Evolutionary conservation across 2,113 vertebrate species (phyloP).

Genomic region (Dermatemys mawii): DNA sequence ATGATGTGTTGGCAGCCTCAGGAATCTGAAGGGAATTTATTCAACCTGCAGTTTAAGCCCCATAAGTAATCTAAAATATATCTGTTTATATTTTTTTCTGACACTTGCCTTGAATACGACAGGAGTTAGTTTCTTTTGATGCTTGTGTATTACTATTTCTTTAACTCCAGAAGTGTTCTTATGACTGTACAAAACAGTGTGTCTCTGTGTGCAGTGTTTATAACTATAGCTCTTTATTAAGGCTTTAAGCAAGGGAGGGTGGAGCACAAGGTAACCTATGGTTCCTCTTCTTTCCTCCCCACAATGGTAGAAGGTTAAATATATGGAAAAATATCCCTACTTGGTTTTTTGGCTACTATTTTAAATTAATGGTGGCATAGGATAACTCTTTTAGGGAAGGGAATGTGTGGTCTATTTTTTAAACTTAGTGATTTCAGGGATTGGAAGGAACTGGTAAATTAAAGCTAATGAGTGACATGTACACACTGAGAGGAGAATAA

Average conservation of each 20-base stretch:
- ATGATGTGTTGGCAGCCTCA: neutral
- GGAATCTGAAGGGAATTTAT: neutral
- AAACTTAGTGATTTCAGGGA: neutral
- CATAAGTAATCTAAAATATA: neutral
- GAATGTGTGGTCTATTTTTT: neutral
- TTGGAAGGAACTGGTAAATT: neutral
- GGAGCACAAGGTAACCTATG: neutral
- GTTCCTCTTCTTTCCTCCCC: too few species aligned
- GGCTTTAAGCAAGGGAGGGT: neutral
- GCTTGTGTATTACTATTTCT: neutral
- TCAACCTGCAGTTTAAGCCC: neutral
- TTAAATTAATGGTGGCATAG: neutral
- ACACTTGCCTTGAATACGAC: neutral
- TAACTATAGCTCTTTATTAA: neutral
- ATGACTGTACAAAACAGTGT: neutral
- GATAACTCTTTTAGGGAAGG: neutral
- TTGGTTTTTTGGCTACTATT: neutral
- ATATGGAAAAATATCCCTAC: neutral
- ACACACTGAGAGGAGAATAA: neutral
- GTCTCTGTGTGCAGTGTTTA: neutral
- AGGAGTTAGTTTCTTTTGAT: neutral
- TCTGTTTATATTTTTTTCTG: neutral
- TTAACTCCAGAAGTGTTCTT: neutral
- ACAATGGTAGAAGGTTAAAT: neutral
- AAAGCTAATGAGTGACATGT: neutral